These are phyloP conservation scores for Apistogramma diplotaenia DNA, from an alignment of 2,113 vertebrate genomes.

Conservation along the genomic window DNA sequence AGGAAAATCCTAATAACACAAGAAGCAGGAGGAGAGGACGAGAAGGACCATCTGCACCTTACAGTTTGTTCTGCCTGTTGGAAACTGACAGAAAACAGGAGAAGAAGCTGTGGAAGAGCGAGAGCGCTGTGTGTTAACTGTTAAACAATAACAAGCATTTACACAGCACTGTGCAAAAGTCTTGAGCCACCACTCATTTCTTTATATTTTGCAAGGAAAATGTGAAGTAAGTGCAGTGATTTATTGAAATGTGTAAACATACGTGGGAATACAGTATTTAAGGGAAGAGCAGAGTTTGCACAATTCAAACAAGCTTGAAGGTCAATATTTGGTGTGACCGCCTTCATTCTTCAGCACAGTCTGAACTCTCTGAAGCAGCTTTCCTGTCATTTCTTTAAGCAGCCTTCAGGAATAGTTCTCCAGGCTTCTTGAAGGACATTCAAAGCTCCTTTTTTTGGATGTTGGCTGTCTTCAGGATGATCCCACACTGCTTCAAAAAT, in stretches of 20 bases:
- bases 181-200: neutral
- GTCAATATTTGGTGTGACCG: neutral
- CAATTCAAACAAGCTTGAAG: neutral
- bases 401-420: neutral
- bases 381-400: neutral
- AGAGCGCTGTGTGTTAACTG: no score
- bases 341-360: neutral
- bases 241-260: neutral
- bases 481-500: neutral
- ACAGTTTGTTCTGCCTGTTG: conserved; percentile 21
- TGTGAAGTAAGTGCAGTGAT: neutral
- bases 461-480: neutral
- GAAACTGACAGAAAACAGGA: neutral
- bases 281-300: neutral
- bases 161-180: neutral
- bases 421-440: neutral
- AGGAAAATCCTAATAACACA: conserved; percentile 53
- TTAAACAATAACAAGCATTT: neutral
- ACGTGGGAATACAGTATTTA: neutral
- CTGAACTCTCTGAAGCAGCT: neutral
- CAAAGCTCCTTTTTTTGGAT: neutral
- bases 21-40: neutral
- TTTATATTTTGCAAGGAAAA: neutral
- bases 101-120: neutral
- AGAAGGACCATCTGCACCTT: conserved; percentile 27